phyloP scores from a whole-genome alignment of 2,888 invertebrate species.

The Hirtodrosophila cameraria region DNA sequence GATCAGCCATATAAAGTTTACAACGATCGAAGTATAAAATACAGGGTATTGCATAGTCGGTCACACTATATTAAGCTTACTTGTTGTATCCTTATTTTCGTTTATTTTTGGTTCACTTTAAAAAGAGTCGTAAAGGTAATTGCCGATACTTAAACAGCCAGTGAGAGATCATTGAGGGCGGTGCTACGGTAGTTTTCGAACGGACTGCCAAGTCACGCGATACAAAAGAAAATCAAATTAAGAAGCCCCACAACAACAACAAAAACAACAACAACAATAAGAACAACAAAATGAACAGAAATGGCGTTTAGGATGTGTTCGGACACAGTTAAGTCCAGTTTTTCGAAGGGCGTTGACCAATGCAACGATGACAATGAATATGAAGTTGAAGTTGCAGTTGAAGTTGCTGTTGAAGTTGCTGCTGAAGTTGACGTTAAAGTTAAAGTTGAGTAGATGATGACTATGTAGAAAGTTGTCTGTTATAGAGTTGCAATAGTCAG shows the following conservation, averaged over 20 bases:
- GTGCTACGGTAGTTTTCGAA: constrained; percentile 45
- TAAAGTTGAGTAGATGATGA: constrained; percentile 16
- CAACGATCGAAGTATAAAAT: no score
- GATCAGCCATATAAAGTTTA: no score
- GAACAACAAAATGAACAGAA: constrained; percentile 19
- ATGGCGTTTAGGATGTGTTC: constrained; percentile 47
- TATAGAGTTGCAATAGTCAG: constrained; percentile 7
- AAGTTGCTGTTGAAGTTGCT: constrained; percentile 5
- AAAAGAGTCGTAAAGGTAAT: constrained; percentile 63
- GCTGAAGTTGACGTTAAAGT: not conserved
- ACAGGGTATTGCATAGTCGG: no score
- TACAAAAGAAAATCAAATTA: constrained; percentile 13
- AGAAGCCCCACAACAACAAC: constrained; percentile 32
- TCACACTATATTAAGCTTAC: no score
- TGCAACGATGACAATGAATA: constrained; percentile 34
- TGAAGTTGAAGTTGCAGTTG: not conserved
- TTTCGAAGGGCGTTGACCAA: constrained; percentile 55
- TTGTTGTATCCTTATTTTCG: not conserved
- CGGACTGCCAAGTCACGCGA: constrained; percentile 52
- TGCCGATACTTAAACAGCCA: constrained; percentile 56
- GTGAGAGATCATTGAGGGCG: constrained; percentile 59
- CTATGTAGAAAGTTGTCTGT: constrained; percentile 8
- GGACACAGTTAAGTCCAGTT: constrained; percentile 21
- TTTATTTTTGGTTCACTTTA: constrained; percentile 9
- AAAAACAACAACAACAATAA: not conserved